These are phyloP conservation scores for Hydrozoanthus tunicans DNA, from an alignment of 64 coral and sea anemone genomes.

Conservation along the genomic window DNA sequence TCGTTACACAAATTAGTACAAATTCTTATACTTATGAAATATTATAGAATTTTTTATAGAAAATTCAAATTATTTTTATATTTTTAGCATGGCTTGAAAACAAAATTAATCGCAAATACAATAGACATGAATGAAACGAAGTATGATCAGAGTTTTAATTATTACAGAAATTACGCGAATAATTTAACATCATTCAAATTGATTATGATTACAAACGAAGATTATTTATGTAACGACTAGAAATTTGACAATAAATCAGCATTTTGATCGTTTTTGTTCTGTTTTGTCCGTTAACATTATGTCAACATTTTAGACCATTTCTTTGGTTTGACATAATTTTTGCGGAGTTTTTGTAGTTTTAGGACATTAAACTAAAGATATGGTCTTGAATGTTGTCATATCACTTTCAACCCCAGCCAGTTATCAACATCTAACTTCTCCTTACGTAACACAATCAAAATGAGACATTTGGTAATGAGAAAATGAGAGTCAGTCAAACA, in stretches of 20 bases:
- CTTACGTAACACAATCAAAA: too few species aligned
- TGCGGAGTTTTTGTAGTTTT: not conserved
- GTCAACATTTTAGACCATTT: slow-evolving; percentile 80
- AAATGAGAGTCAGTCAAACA: too few species aligned
- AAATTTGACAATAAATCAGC: slow-evolving; percentile 50
- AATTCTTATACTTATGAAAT: too few species aligned
- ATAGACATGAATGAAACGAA: not conserved
- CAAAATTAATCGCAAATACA: not conserved
- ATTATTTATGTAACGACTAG: slow-evolving; percentile 66
- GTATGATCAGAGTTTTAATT: slow-evolving; percentile 19
- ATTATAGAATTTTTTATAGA: too few species aligned
- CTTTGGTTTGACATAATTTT: slow-evolving; percentile 53
- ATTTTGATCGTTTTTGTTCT: slow-evolving; percentile 50
- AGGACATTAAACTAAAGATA: slow-evolving; percentile 61
- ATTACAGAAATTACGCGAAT: not conserved
- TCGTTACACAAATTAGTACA: too few species aligned
- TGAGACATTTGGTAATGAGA: too few species aligned
- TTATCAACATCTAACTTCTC: too few species aligned
- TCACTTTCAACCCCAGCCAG: not conserved
- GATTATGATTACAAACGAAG: slow-evolving; percentile 21
- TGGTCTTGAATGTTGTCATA: slow-evolving; percentile 99
- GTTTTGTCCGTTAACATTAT: slow-evolving; percentile 41
- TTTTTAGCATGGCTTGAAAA: not conserved
- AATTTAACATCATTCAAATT: not conserved
- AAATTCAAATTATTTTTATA: not conserved